Base-by-base conservation (phyloP, 2,797 vertebrate genomes). In the Cryptoprocta ferox region DNA sequence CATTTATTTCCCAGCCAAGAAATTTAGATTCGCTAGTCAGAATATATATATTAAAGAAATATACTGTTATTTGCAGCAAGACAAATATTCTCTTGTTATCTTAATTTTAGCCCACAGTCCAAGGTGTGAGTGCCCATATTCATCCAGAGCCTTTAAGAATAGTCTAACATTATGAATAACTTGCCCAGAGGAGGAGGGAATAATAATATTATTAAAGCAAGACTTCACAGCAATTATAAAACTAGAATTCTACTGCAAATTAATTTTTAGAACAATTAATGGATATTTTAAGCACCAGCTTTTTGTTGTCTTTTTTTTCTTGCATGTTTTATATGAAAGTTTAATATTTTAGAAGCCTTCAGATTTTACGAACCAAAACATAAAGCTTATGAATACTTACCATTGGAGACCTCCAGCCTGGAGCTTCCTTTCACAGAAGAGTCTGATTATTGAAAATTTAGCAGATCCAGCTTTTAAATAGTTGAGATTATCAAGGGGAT, bases 301-400 rank as follows among this genome's bases (percentile, higher is more conserved):
- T 88, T 92, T 48, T 28, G 5, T 24, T 75, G 3, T 81, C 14
- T 18, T 28, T 53, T 28, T 53, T 45, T 82, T 92, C 92, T 45
- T 89, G 6, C 18, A 63, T 92, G 11, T 14, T 84, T 87, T 79
- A 0, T 42, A 78, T 82, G 32, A 78, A 95, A 82, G 24, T 66
- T 89, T 78, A 61, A 79, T 91, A 68, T 19, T 93, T 93, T 66
- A 79, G 84, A 95, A 95, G 59, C 2, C 28, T 92, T 94, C 63
- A 53, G 30, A 59, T 68, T 97, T 97, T 92, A 94, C 87, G 78
- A 78, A 68, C 39, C 39, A 89, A 93, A 97, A 89, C 39, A 89
- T 70, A 73, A 75, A 82, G 39, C 35, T 95, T 89, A 2, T 86
- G 75, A 82, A 42, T 89, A 79, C 35, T 56, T 32, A 63, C 2